A percentile compares a stretch with the other conserved stretches of the same genome.
Conservation (phyloP, 1,140 invertebrate species). For the honey bee (Apis mellifera) region Amel_HAv3.1 CM009931.2:21502501-21503000, state of each 20-base stretch:
- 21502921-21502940: conserved; percentile 45
- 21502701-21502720: conserved; percentile 18
- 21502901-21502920: conserved; percentile 48
- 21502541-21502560: conserved; percentile 45
- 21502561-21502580: conserved; percentile 51
- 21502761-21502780: neutral
- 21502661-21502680: conserved; percentile 26
- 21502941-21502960: conserved; percentile 43
- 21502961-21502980: conserved; percentile 20
- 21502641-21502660: conserved; percentile 50
- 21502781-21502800: conserved; percentile 37
- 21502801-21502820: neutral
- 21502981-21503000: conserved; percentile 29
- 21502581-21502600: conserved; percentile 40
- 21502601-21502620: conserved; percentile 43
- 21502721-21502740: conserved; percentile 55
- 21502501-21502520: conserved; percentile 42
- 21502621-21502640: conserved; percentile 36
- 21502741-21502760: conserved; percentile 20
- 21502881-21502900: conserved; percentile 40
- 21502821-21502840: conserved; percentile 5
- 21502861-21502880: conserved; percentile 57
- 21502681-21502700: conserved; percentile 33
- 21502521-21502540: conserved; percentile 43
- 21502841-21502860: conserved; percentile 30